These are phyloP conservation scores for Myotis brandtii DNA, from an alignment of 2,113 vertebrate genomes.

Conservation along the genomic window DNA sequence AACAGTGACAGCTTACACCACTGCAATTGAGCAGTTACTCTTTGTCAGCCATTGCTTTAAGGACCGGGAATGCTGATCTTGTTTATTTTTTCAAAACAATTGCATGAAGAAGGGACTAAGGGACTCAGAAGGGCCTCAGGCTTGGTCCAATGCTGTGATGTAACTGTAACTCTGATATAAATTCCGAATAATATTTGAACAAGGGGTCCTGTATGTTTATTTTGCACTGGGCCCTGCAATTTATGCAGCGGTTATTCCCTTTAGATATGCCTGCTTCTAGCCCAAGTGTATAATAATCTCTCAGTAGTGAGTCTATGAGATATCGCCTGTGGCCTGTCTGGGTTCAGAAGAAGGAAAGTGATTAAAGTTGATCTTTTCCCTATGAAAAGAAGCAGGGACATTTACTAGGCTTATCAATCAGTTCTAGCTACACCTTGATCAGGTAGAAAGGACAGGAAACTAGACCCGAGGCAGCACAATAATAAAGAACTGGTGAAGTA, in stretches of 20 bases:
- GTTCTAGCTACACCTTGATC: neutral
- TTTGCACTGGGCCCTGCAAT: neutral
- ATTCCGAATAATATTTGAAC: conserved; percentile 7
- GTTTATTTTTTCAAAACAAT: conserved; percentile 10
- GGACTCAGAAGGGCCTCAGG: neutral
- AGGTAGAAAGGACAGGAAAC: neutral
- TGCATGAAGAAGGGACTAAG: neutral
- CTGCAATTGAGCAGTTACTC: neutral
- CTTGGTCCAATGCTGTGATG: neutral
- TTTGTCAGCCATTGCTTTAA: neutral
- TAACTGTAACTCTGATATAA: neutral
- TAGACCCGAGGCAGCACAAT: neutral
- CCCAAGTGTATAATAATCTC: neutral
- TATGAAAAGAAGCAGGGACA: conserved; percentile 33
- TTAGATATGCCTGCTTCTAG: neutral
- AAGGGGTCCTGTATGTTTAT: neutral
- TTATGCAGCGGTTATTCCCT: neutral
- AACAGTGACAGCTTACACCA: neutral
- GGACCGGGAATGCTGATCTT: neutral
- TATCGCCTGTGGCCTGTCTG: neutral
- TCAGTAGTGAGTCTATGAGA: neutral
- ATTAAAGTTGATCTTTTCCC: conserved; percentile 14
- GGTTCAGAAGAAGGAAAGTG: neutral
- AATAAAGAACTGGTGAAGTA: neutral
- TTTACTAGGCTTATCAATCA: conserved; percentile 2